Conservation (phyloP, 2,113 vertebrate genomes). For the Orthonyx spaldingii region DNA sequence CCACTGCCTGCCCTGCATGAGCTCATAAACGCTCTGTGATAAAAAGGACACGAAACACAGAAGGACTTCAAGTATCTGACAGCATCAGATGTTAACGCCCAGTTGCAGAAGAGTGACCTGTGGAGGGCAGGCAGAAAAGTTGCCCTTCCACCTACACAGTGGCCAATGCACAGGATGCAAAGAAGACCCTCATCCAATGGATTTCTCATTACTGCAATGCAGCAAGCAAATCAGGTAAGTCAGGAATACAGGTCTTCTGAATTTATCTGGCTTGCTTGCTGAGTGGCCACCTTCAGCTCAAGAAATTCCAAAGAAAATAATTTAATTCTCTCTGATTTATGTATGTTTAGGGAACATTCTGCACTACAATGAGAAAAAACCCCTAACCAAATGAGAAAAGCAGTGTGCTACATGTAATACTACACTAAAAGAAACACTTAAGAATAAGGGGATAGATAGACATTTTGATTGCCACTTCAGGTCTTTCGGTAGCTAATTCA, state of each 20-base stretch:
- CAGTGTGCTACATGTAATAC: not conserved
- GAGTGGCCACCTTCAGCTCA: not conserved
- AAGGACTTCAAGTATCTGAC: not conserved
- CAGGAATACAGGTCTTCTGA: not conserved
- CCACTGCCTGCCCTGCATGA: rapidly evolving
- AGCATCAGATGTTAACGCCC: not conserved
- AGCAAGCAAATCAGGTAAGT: not conserved
- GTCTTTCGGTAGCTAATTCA: not conserved
- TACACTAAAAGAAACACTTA: not conserved
- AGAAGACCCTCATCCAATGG: not conserved
- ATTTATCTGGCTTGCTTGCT: constrained; percentile 1
- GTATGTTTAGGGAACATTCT: not conserved
- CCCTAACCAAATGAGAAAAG: not conserved
- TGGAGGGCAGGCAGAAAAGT: not conserved
- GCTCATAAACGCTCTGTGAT: not conserved
- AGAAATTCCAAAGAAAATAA: not conserved
- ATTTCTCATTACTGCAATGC: not conserved
- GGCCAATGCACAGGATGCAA: not conserved
- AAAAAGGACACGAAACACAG: not conserved
- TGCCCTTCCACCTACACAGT: not conserved
- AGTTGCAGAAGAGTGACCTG: not conserved
- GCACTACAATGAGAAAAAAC: not conserved
- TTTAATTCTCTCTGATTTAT: not conserved
- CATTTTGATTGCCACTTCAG: not conserved
- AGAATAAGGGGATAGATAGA: not conserved